These are phyloP conservation scores for Panthera leo DNA, from an alignment of 2,113 vertebrate species.

Conservation along the genomic window DNA sequence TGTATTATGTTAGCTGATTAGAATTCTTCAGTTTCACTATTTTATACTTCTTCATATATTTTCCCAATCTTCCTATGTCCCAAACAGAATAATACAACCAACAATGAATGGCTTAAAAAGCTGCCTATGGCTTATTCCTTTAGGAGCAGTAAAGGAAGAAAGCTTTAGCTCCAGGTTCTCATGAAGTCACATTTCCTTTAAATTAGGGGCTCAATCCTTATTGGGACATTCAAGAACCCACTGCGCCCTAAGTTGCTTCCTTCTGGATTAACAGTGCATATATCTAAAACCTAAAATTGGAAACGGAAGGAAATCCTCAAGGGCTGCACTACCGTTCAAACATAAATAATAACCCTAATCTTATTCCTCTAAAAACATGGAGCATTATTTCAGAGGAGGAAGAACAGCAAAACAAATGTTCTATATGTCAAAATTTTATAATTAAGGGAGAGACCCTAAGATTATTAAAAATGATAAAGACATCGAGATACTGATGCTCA, in stretches of 20 bases:
- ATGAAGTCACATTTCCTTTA: background rate
- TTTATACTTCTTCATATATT: constrained; percentile 34
- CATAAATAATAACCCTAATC: background rate
- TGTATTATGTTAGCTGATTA: background rate
- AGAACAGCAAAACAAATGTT: background rate
- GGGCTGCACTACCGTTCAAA: background rate
- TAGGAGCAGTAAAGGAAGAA: background rate
- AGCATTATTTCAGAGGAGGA: background rate
- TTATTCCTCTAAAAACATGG: background rate
- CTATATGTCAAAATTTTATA: background rate
- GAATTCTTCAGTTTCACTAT: background rate
- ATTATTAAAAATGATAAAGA: constrained; percentile 36
- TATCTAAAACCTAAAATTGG: background rate
- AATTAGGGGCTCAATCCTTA: background rate
- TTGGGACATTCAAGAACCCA: background rate
- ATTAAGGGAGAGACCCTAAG: background rate
- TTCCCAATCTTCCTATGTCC: background rate
- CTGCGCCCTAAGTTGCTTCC: background rate
- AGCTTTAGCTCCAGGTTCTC: background rate
- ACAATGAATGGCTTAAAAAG: background rate
- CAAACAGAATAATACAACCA: background rate
- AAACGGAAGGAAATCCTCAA: background rate
- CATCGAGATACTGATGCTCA: background rate
- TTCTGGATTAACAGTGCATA: background rate
- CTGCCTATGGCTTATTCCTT: background rate